Percentiles rank a stretch among this genome's conserved stretches.
Evolutionary conservation across 2,113 vertebrate genomes (phyloP).

Genomic region (Pomatostomus ruficeps): DNA sequence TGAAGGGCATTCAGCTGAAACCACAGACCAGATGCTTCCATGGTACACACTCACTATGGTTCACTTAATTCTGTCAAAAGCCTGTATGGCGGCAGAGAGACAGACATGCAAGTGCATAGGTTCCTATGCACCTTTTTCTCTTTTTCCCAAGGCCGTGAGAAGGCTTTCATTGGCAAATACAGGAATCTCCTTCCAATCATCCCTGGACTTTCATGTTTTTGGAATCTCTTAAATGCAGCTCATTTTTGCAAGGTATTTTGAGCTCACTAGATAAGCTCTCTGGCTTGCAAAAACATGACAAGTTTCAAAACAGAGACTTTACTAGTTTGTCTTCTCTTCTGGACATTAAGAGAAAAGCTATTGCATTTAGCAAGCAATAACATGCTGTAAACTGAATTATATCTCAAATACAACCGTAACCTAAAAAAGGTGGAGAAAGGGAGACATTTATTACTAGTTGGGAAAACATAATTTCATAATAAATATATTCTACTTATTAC

Average conservation of each 20-base stretch:
- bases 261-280: background rate
- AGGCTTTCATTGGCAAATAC: background rate
- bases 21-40: constrained; percentile 47
- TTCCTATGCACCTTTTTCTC: background rate
- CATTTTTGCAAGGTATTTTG: background rate
- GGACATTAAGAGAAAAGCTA: background rate
- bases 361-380: background rate
- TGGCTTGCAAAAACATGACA: background rate
- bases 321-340: background rate
- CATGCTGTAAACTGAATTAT: background rate
- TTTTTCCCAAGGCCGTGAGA: background rate
- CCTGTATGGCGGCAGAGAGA: background rate
- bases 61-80: constrained; percentile 61
- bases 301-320: background rate
- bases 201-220: background rate
- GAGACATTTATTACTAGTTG: background rate
- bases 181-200: background rate
- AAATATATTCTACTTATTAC: background rate
- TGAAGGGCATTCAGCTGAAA: constrained; percentile 52
- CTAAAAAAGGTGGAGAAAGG: background rate
- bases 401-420: background rate
- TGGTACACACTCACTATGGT: background rate
- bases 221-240: background rate
- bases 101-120: background rate
- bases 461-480: fast-evolving